phyloP scores from a whole-genome alignment of 2,113 vertebrate genomes.

The Syngnathus typhle region DNA sequence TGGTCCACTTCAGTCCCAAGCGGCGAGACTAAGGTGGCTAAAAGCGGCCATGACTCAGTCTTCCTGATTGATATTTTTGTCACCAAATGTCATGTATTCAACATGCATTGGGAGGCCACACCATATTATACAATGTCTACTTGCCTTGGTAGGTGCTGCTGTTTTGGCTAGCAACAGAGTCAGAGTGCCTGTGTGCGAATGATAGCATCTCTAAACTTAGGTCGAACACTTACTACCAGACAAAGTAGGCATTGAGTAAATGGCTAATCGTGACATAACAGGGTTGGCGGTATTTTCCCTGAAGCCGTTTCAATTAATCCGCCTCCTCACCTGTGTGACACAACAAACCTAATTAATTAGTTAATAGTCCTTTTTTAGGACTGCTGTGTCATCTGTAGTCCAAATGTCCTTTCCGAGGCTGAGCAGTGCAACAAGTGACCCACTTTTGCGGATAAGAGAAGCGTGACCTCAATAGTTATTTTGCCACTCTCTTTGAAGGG shows the following conservation, averaged over 20 bases:
- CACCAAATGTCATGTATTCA: not conserved
- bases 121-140: not conserved
- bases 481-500: constrained; percentile 37
- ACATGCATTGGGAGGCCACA: not conserved
- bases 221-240: not conserved
- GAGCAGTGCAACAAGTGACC: constrained; percentile 54
- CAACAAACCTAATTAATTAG: constrained; percentile 25
- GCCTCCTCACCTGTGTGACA: constrained; percentile 8
- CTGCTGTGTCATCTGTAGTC: constrained; percentile 7
- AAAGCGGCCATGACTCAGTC: too few species aligned
- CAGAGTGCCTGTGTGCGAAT: not conserved
- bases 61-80: too few species aligned
- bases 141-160: not conserved
- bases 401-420: constrained; percentile 39
- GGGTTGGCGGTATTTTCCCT: not conserved
- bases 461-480: constrained; percentile 62
- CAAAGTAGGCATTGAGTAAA: not conserved
- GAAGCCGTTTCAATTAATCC: not conserved
- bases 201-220: not conserved
- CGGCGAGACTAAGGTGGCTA: too few species aligned
- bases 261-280: not conserved
- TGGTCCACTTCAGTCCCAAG: too few species aligned
- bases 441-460: constrained; percentile 58
- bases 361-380: not conserved
- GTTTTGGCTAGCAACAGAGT: not conserved